phyloP scores from a whole-genome alignment of 2,797 vertebrate species.

The Poeciliopsis turneri region DNA sequence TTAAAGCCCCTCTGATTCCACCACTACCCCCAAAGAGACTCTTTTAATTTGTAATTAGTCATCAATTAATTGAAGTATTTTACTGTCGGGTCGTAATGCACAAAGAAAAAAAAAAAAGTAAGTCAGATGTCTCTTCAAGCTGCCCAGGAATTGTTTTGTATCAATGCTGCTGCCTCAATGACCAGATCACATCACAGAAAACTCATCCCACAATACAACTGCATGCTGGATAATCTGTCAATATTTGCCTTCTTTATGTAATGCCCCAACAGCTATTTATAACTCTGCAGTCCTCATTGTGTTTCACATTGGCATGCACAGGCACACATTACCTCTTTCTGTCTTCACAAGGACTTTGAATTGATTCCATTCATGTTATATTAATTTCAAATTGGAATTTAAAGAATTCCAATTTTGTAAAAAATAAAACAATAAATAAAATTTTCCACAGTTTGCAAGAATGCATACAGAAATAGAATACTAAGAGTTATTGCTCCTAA shows the following conservation, averaged over 20 bases:
- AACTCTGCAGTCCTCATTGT: slow-evolving; percentile 25
- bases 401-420: background rate
- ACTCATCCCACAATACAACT: slow-evolving; percentile 8
- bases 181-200: slow-evolving; percentile 5
- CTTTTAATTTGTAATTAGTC: background rate
- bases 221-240: slow-evolving; percentile 54
- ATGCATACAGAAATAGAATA: background rate
- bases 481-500: background rate
- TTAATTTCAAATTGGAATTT: background rate
- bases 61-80: background rate
- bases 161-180: slow-evolving; percentile 3
- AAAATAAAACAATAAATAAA: background rate
- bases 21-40: background rate
- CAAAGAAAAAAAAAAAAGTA: background rate
- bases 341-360: background rate
- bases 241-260: slow-evolving; percentile 50
- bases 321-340: background rate
- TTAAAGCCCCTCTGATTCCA: background rate
- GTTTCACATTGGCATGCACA: slow-evolving; percentile 9
- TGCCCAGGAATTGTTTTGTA: slow-evolving; percentile 10
- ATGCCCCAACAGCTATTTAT: slow-evolving; percentile 48
- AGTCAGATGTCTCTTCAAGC: background rate
- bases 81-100: background rate
- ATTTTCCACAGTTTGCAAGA: background rate
- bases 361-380: background rate